Conservation (phyloP, 2,113 vertebrate species). For the Sprattus sprattus region DNA sequence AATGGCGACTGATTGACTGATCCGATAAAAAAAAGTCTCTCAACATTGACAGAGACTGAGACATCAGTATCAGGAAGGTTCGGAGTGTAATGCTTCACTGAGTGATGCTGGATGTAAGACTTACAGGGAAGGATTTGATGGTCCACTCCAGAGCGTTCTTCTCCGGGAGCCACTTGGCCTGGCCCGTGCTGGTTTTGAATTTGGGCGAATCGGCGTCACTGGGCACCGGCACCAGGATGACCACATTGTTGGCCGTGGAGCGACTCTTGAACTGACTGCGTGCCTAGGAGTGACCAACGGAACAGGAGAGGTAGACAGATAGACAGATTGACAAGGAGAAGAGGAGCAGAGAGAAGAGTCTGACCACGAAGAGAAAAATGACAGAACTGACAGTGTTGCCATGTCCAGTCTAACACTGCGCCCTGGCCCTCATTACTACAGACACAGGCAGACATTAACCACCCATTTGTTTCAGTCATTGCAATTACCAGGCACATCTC, state of each 20-base stretch:
- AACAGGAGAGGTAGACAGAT: not conserved
- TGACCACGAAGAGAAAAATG: not conserved
- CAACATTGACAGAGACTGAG: not conserved
- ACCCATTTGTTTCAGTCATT: conserved; percentile 4
- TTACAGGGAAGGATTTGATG: conserved; percentile 79
- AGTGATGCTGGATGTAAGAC: conserved; percentile 36
- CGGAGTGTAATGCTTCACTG: not conserved
- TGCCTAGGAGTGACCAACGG: conserved; percentile 58
- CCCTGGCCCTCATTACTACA: not conserved
- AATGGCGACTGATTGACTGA: not conserved
- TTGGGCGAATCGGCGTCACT: conserved; percentile 79
- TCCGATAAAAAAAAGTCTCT: not conserved
- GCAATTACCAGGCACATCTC: not conserved
- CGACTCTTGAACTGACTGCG: conserved; percentile 78
- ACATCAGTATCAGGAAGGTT: not conserved
- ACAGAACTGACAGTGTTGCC: not conserved
- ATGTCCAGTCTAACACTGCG: not conserved
- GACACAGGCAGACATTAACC: not conserved
- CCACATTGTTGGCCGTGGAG: conserved; percentile 78
- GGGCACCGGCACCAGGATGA: conserved; percentile 77
- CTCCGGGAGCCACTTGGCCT: conserved; percentile 77
- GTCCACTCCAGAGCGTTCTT: conserved; percentile 76
- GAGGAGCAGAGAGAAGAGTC: conserved; percentile 4
- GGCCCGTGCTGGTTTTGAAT: conserved; percentile 78
- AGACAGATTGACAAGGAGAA: conserved; percentile 12